Evolutionary conservation across 2,888 invertebrate species (phyloP).

Genomic region (Bembecia ichneumoniformis): DNA sequence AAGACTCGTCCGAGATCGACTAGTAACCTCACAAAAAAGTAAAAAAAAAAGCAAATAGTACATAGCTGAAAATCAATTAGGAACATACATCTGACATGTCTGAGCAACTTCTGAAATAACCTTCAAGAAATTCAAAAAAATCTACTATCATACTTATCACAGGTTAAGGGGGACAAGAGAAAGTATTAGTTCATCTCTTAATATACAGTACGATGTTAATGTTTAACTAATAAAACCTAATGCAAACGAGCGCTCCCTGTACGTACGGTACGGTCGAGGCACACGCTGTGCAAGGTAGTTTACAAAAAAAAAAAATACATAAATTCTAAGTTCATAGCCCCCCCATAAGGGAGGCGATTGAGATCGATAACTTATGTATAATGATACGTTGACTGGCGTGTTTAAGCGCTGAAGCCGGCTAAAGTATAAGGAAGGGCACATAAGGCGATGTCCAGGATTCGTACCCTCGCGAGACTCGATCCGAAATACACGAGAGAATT

Average conservation of each 20-base stretch:
- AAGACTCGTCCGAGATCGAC: constrained; percentile 37
- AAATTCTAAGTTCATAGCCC: constrained; percentile 60
- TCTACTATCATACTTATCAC: constrained; percentile 71
- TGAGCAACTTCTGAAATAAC: constrained; percentile 55
- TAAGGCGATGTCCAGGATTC: constrained; percentile 22
- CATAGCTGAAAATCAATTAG: constrained; percentile 52
- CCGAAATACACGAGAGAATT: constrained; percentile 13
- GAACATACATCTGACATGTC: constrained; percentile 59
- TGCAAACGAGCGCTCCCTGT: constrained; percentile 5
- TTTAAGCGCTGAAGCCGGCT: constrained; percentile 52
- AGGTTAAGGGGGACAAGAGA: constrained; percentile 71
- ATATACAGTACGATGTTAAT: constrained; percentile 49
- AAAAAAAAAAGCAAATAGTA: constrained; percentile 41
- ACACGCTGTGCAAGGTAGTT: constrained; percentile 32
- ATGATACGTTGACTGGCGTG: constrained; percentile 52
- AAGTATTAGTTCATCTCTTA: constrained; percentile 67
- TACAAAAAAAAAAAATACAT: constrained; percentile 37
- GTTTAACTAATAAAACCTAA: constrained; percentile 61
- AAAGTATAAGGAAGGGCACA: constrained; percentile 36
- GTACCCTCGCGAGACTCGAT: constrained; percentile 6
- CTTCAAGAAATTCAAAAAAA: constrained; percentile 57
- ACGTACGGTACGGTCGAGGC: constrained; percentile 23
- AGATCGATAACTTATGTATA: constrained; percentile 62
- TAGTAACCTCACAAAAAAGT: constrained; percentile 46
- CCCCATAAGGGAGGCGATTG: constrained; percentile 50